Percentiles rank a stretch among this genome's conserved stretches.
phyloP scores from a whole-genome alignment of 2,888 invertebrate species.

The Ferrisia virgata region DNA sequence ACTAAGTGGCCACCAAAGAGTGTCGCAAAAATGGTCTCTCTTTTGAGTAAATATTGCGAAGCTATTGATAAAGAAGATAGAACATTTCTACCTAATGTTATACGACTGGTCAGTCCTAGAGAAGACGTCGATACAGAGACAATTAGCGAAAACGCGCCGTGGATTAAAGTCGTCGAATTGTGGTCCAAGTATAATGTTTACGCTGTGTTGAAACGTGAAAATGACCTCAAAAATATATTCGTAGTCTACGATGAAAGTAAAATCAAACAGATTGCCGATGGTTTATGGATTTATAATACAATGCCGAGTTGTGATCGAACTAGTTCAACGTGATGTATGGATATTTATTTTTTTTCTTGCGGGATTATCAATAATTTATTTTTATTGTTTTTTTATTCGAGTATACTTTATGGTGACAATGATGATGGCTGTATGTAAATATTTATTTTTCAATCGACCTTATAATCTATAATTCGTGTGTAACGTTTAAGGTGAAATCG shows the following conservation, averaged over 20 bases:
- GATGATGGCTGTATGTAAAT: background rate
- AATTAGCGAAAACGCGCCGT: conserved; percentile 9
- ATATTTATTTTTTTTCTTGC: background rate
- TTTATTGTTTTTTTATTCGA: background rate
- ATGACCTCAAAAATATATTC: conserved; percentile 19
- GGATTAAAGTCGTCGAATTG: conserved; percentile 37
- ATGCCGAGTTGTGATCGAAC: background rate
- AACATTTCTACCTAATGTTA: conserved; percentile 20
- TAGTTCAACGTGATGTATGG: background rate
- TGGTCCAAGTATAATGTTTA: conserved; percentile 15
- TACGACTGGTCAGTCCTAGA: conserved; percentile 6
- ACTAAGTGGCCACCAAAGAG: conserved; percentile 36
- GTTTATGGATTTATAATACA: conserved; percentile 13
- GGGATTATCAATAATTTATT: background rate
- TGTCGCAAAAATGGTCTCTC: background rate
- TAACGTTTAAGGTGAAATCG: background rate
- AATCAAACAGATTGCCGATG: conserved; percentile 11
- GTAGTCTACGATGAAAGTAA: conserved; percentile 24
- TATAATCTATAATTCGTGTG: background rate
- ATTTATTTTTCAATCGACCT: background rate
- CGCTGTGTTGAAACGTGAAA: background rate
- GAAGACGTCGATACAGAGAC: background rate
- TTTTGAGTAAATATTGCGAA: conserved; percentile 24
- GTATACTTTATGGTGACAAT: background rate
- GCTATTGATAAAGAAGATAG: background rate